Evolutionary conservation across 2,113 vertebrate genomes (phyloP).

Genomic region (Tichodroma muraria): DNA sequence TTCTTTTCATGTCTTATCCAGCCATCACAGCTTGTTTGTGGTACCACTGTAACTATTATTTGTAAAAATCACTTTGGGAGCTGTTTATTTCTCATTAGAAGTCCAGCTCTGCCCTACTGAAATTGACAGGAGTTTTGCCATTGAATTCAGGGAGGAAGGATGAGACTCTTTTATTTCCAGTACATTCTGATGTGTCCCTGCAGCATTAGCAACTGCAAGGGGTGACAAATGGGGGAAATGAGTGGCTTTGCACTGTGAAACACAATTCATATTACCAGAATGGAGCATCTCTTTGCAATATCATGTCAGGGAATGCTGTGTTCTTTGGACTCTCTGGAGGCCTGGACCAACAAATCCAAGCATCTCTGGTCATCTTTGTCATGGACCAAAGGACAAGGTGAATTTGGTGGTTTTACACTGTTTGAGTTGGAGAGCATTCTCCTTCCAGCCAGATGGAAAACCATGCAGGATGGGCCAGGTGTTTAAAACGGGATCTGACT

Average conservation of each 20-base stretch:
- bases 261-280: not conserved
- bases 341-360: not conserved
- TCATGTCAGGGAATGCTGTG: not conserved
- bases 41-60: not conserved
- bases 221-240: not conserved
- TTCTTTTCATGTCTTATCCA: not conserved
- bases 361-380: not conserved
- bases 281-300: not conserved
- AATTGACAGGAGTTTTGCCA: not conserved
- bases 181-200: not conserved
- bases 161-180: not conserved
- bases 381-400: not conserved
- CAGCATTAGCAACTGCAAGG: not conserved
- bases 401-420: not conserved
- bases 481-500: not conserved
- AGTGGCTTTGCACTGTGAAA: not conserved
- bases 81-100: not conserved
- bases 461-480: not conserved
- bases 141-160: not conserved
- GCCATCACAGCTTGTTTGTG: not conserved
- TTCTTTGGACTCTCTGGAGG: not conserved
- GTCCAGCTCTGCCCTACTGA: not conserved
- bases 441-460: not conserved
- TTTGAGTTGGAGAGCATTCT: not conserved
- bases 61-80: not conserved